These are phyloP conservation scores for Diachrysia chrysitis DNA, from an alignment of 2,888 invertebrate genomes.

Conservation along the genomic window DNA sequence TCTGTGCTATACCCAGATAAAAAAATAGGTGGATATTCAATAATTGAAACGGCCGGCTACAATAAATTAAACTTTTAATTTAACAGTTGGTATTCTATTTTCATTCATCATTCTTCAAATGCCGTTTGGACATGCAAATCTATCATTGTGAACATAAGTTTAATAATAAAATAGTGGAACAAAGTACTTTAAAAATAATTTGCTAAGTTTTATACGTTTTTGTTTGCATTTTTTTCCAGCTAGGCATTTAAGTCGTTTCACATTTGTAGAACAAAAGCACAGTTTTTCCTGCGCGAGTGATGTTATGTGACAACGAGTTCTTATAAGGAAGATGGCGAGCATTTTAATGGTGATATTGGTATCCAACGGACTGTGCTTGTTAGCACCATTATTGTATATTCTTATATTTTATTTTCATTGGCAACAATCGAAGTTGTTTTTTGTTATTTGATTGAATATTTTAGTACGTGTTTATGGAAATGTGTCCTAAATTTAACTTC, in stretches of 20 bases:
- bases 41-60: no score
- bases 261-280: slow-evolving; percentile 39
- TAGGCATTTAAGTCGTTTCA: slow-evolving; percentile 20
- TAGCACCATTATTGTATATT: slow-evolving; percentile 42
- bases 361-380: slow-evolving; percentile 56
- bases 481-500: neutral
- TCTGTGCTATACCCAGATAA: neutral
- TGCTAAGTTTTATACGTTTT: neutral
- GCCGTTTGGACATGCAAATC: neutral
- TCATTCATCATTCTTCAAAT: neutral
- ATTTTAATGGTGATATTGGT: slow-evolving; percentile 66
- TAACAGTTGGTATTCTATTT: slow-evolving; percentile 11
- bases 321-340: slow-evolving; percentile 63
- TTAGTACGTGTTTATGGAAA: neutral
- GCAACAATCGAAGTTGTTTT: neutral
- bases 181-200: neutral
- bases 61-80: neutral
- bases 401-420: slow-evolving; percentile 17
- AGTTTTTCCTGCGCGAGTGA: slow-evolving; percentile 37
- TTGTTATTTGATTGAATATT: neutral
- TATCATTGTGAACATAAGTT: neutral
- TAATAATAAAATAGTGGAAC: neutral
- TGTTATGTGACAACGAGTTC: slow-evolving; percentile 49
- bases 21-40: neutral
- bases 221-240: slow-evolving; percentile 9